A percentile compares a stretch with the other conserved stretches of the same genome.
Conservation (phyloP, 2,797 vertebrate genomes). For the Anomalospiza imberbis region DNA sequence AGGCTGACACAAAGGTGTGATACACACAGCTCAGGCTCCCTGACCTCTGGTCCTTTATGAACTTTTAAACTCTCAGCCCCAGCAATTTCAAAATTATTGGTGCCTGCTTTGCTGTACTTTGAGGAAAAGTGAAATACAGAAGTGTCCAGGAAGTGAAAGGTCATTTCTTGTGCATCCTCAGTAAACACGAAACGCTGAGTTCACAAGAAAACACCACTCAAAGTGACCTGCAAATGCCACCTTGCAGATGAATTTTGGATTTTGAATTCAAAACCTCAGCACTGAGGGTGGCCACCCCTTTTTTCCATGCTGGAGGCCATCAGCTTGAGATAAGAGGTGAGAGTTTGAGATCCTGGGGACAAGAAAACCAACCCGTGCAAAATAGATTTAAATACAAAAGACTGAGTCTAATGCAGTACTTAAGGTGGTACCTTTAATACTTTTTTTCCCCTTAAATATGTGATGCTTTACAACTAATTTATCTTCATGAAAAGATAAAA, state of each 20-base stretch:
- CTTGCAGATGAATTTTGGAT: not conserved
- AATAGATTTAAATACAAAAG: not conserved
- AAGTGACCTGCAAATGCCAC: not conserved
- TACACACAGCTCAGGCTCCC: not conserved
- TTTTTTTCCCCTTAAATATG: accelerated
- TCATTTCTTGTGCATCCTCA: slow-evolving; percentile 9
- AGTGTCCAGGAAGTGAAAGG: slow-evolving; percentile 35
- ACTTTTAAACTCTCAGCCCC: slow-evolving; percentile 38
- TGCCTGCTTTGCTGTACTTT: not conserved
- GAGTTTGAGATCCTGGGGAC: not conserved
- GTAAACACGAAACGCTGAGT: not conserved
- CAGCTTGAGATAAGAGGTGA: not conserved
- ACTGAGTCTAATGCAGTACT: not conserved
- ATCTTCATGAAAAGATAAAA: not conserved
- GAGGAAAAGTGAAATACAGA: slow-evolving; percentile 15
- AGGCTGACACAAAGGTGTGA: not conserved
- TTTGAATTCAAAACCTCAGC: not conserved
- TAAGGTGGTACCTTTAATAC: not conserved
- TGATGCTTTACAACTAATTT: not conserved
- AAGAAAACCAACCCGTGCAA: not conserved
- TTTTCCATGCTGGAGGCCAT: not conserved
- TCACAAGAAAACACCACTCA: not conserved
- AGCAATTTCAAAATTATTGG: slow-evolving; percentile 11
- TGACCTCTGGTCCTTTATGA: not conserved
- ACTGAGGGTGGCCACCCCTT: not conserved